Percentiles rank a stretch among this genome's conserved stretches.
Evolutionary conservation across 2,888 invertebrate species (phyloP).

Genomic region (Epinotia brunnichana): DNA sequence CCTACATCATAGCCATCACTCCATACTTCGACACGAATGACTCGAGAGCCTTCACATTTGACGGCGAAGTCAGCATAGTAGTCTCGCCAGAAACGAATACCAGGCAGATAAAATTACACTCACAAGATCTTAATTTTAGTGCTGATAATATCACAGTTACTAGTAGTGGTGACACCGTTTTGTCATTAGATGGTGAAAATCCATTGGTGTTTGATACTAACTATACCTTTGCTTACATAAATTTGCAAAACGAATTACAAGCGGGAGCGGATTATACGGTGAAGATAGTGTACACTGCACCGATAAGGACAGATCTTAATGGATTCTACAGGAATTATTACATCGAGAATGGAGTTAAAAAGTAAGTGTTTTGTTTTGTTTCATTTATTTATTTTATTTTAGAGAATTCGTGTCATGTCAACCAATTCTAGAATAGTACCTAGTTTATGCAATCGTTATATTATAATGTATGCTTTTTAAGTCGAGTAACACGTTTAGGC

Average conservation of each 20-base stretch:
- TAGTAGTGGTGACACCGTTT: slow-evolving; percentile 49
- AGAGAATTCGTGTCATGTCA: too few relatives aligned
- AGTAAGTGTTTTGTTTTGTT: slow-evolving; percentile 80
- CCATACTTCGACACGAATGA: slow-evolving; percentile 79
- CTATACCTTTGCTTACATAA: slow-evolving; percentile 79
- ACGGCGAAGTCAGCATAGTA: slow-evolving; percentile 75
- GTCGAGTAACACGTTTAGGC: too few relatives aligned
- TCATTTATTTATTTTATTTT: neutral
- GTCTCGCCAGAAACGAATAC: slow-evolving; percentile 59
- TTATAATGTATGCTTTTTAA: too few relatives aligned
- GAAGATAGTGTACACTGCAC: slow-evolving; percentile 80
- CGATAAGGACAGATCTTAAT: slow-evolving; percentile 80
- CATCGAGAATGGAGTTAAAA: slow-evolving; percentile 71
- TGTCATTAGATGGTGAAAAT: slow-evolving; percentile 55
- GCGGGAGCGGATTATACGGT: slow-evolving; percentile 72
- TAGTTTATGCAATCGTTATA: too few relatives aligned
- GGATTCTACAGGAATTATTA: slow-evolving; percentile 87
- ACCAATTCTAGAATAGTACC: neutral
- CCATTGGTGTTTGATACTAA: slow-evolving; percentile 64
- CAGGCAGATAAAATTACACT: slow-evolving; percentile 72
- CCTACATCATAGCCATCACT: slow-evolving; percentile 80
- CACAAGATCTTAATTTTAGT: slow-evolving; percentile 65
- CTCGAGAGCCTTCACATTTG: slow-evolving; percentile 71
- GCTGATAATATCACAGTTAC: slow-evolving; percentile 58
- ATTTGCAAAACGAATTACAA: slow-evolving; percentile 66